phyloP scores from a whole-genome alignment of 2,113 vertebrate genomes.

The Menura novaehollandiae region DNA sequence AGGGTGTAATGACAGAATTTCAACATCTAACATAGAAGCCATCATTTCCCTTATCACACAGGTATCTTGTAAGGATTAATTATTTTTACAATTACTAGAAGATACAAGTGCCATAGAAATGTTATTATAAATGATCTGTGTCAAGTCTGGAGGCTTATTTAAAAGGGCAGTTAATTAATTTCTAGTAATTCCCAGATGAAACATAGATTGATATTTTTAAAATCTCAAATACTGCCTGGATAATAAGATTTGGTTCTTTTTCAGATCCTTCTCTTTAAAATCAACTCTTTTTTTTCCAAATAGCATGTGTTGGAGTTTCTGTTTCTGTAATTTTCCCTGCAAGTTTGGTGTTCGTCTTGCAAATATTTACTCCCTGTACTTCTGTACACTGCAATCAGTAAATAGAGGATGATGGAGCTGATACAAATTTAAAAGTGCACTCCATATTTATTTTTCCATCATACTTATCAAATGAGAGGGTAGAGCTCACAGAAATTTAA shows the following conservation, averaged over 20 bases:
- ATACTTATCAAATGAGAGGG: neutral
- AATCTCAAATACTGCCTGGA: neutral
- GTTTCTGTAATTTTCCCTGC: neutral
- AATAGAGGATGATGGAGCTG: neutral
- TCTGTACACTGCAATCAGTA: neutral
- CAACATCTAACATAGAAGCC: neutral
- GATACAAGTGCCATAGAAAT: neutral
- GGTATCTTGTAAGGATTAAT: neutral
- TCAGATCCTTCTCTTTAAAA: neutral
- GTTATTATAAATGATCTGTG: neutral
- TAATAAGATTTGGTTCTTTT: neutral
- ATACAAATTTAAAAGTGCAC: neutral
- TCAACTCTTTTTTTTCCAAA: neutral
- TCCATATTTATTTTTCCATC: neutral
- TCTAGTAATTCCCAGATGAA: neutral
- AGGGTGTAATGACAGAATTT: neutral
- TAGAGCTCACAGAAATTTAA: neutral
- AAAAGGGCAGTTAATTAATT: neutral
- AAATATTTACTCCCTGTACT: neutral
- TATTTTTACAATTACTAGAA: slow-evolving; percentile 10
- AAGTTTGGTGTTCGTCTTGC: neutral
- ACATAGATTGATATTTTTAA: neutral
- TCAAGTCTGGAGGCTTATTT: neutral
- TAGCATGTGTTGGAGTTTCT: neutral
- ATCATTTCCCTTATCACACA: neutral